Evolutionary conservation across 37 sponge, comb jelly and placozoan species (phyloP).

Genomic region (Haliclona indistincta): DNA sequence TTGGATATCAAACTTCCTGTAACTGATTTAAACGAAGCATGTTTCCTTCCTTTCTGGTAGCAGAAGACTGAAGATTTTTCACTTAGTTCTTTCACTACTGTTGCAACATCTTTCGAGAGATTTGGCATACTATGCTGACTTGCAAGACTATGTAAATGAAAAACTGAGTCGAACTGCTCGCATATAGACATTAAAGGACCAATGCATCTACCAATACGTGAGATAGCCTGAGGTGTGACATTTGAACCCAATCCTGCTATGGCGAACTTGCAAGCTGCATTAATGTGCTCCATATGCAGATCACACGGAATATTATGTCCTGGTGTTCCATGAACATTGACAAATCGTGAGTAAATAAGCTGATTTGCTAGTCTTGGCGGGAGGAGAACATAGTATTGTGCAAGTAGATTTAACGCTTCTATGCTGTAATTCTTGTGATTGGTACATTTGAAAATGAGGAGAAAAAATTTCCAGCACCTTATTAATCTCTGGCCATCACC

Average conservation of each 20-base stretch:
- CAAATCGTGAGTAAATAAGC: conserved; percentile 23
- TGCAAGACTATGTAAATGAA: not conserved
- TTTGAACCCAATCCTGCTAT: conserved; percentile 9
- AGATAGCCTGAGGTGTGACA: not conserved
- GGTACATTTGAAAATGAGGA: conserved; percentile 7
- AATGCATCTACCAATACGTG: not conserved
- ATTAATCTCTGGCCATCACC: conserved; percentile 16
- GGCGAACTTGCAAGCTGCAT: not conserved
- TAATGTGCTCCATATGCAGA: not conserved
- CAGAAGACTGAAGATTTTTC: not conserved
- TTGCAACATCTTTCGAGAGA: not conserved
- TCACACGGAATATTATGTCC: conserved; percentile 33
- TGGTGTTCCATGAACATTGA: conserved; percentile 7
- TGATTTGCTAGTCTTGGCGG: conserved; percentile 17
- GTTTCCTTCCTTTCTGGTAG: not conserved
- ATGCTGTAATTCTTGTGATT: conserved; percentile 10
- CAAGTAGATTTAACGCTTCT: conserved; percentile 15
- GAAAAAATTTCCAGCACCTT: conserved; percentile 20
- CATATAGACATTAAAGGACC: not conserved
- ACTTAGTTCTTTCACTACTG: conserved; percentile 1
- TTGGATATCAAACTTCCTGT: not conserved
- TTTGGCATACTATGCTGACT: not conserved
- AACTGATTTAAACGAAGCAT: conserved; percentile 3
- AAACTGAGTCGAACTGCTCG: conserved; percentile 2
- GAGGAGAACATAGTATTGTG: not conserved